Evolutionary conservation across 2,888 invertebrate genomes (phyloP), one percentile per base, ranked within the genome.

Genomic region (Stenoptilia bipunctidactyla): DNA sequence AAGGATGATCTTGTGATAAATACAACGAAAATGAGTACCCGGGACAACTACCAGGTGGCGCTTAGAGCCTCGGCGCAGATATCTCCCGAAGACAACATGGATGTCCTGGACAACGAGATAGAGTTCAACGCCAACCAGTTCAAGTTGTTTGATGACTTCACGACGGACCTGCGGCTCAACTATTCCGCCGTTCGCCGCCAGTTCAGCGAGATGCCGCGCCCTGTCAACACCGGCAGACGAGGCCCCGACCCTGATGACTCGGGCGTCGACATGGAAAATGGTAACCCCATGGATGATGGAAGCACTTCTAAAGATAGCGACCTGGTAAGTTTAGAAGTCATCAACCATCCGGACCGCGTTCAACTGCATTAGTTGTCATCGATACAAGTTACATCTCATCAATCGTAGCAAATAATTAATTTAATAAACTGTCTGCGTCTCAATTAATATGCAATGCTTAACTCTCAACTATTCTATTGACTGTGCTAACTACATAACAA

Each of bases 121-220:
- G 83, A 80, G 47, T 75, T 80, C 60, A 83, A 83, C 55, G 83
- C 83, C 30, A 83, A 83, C 58, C 76, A 77, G 56, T 83, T 76
- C 66, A 83, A 77, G 56, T 56, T 83, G 27, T 83, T 67, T 63
- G 83, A 83, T 49, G 83, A 83, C 57, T 83, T 83, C 64, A 72
- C 80, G 0, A 71, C 75, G 27, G 82, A 80, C 46, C 61, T 80
- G 13, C 65, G 79, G 38, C 71, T 80, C 48, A 69, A 64, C 53
- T 80, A 70, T 60, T 72, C 70, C 47, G 64, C 72, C 0, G 48
- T 79, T 47, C 64, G 74, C 46, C 72, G 43, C 38, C 39, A 20
- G 38, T 10, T 25, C n/a, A 15, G 15, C 38, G 53, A 56, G 40
- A 53, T 56, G 42, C 55, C 52, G 15, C 57, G 60, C 25, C 46